These are phyloP conservation scores for Montipora sp. DNA, from an alignment of 64 coral and sea anemone genomes.

Conservation along the genomic window DNA sequence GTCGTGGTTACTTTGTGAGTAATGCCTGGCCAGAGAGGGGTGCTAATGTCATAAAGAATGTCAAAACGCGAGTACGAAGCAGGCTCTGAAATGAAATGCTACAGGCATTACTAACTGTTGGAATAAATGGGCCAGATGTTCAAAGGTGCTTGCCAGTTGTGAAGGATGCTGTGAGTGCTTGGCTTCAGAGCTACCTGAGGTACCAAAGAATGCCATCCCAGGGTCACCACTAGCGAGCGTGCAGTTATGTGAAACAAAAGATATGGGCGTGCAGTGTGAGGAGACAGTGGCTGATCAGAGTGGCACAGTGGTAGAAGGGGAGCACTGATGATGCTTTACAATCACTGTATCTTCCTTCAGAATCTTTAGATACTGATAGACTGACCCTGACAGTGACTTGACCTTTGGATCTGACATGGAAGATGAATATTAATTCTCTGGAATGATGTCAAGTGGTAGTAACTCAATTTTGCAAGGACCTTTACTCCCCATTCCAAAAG, in stretches of 20 bases:
- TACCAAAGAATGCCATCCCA: neutral
- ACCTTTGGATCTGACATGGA: too few species aligned
- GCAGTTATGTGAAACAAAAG: neutral
- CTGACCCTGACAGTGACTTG: neutral
- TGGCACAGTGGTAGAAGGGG: neutral
- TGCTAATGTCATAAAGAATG: neutral
- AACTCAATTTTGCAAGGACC: too few species aligned
- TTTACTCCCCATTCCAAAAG: too few species aligned
- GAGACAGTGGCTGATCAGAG: neutral
- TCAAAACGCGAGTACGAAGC: neutral
- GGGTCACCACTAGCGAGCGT: neutral
- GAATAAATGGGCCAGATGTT: constrained; percentile 29
- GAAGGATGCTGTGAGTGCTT: neutral
- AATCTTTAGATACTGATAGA: neutral
- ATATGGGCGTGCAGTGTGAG: neutral
- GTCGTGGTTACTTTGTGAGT: neutral
- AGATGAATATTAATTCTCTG: too few species aligned
- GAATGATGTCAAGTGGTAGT: too few species aligned
- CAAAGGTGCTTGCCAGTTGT: neutral
- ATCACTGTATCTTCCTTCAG: neutral
- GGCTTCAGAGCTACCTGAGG: neutral
- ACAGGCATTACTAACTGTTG: neutral
- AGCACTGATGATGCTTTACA: neutral
- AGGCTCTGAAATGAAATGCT: constrained; percentile 19
- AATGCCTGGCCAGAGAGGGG: neutral